Evolutionary conservation across 2,797 vertebrate species (phyloP).

Genomic region (Tympanoctomys barrerae): DNA sequence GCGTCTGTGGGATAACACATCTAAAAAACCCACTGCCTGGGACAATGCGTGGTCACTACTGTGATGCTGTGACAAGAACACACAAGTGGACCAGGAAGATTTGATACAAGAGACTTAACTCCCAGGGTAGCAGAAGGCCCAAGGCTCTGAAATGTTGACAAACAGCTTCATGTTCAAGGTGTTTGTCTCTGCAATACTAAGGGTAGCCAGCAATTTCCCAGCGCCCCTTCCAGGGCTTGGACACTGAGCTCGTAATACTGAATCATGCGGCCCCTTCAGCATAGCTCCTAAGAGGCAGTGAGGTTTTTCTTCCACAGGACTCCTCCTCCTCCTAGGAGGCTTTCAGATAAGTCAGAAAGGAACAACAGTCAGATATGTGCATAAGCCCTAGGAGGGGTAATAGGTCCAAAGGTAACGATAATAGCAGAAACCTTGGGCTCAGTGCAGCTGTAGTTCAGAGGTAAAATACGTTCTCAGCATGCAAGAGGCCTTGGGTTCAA

Average conservation of each 20-base stretch:
- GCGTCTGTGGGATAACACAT: background rate
- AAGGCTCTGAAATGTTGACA: background rate
- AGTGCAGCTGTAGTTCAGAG: background rate
- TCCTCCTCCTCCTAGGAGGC: background rate
- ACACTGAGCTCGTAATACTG: background rate
- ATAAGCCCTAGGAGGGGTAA: background rate
- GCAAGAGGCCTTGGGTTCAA: background rate
- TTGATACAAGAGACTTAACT: background rate
- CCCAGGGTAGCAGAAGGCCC: background rate
- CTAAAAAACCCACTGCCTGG: background rate
- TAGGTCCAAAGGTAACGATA: background rate
- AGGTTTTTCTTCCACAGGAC: background rate
- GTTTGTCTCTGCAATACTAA: background rate
- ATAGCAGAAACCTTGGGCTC: background rate
- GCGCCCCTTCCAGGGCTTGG: background rate
- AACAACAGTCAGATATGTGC: background rate
- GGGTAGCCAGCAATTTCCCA: background rate
- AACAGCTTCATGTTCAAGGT: constrained; percentile 1
- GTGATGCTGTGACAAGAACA: background rate
- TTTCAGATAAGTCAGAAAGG: background rate
- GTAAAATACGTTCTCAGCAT: background rate
- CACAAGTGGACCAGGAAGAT: background rate
- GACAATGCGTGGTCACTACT: background rate
- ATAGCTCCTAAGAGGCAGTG: background rate
- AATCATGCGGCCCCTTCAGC: background rate